phyloP scores from a whole-genome alignment of 2,888 invertebrate species.

The Syrphus vitripennis region DNA sequence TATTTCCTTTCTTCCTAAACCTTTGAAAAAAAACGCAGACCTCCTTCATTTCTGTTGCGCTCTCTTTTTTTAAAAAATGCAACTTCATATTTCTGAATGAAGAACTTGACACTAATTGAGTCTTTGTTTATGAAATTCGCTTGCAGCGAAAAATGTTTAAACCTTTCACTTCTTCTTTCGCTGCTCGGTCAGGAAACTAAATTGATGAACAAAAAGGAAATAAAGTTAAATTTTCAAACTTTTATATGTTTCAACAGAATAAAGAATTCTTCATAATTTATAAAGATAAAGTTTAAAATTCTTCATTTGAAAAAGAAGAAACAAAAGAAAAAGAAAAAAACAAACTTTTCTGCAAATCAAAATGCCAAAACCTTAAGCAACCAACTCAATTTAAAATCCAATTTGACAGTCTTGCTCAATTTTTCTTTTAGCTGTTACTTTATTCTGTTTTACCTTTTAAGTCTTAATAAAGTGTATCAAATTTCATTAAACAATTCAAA shows the following conservation, averaged over 20 bases:
- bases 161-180: background rate
- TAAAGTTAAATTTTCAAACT: background rate
- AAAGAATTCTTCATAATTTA: background rate
- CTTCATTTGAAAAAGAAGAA: background rate
- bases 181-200: background rate
- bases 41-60: too few species aligned
- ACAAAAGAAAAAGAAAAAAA: background rate
- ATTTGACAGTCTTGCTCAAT: background rate
- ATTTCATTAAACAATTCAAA: slow-evolving; percentile 14
- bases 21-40: too few species aligned
- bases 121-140: background rate
- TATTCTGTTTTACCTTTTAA: background rate
- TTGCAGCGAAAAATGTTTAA: background rate
- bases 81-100: background rate
- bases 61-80: too few species aligned
- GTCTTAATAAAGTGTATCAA: slow-evolving; percentile 15
- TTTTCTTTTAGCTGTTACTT: background rate
- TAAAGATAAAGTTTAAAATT: background rate
- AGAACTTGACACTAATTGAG: background rate
- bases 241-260: background rate
- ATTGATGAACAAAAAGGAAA: background rate
- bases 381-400: slow-evolving; percentile 16
- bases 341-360: background rate
- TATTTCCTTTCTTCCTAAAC: too few species aligned
- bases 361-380: background rate